Percentiles rank a stretch among this genome's conserved stretches.
Conservation (phyloP, 2,113 vertebrate genomes). For the Dicentrarchus labrax region DNA sequence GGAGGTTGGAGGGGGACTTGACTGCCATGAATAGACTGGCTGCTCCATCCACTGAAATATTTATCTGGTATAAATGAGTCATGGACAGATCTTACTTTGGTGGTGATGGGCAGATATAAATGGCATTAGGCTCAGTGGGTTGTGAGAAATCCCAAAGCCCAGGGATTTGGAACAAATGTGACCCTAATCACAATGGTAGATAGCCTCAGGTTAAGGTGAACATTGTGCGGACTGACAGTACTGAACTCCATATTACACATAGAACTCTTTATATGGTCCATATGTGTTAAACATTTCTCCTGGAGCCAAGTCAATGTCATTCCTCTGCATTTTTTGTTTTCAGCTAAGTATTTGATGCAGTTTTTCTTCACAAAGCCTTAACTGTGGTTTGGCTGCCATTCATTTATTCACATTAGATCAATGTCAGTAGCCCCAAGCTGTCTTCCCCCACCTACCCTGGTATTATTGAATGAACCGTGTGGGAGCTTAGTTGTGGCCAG, state of each 20-base stretch:
- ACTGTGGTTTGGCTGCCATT: constrained; percentile 48
- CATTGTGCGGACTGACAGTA: constrained; percentile 9
- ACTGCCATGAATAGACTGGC: constrained; percentile 70
- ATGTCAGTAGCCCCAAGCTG: constrained; percentile 51
- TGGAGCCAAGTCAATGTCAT: neutral
- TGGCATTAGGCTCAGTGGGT: constrained; percentile 41
- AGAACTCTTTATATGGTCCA: neutral
- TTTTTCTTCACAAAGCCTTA: constrained; percentile 39
- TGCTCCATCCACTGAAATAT: constrained; percentile 76
- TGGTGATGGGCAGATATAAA: constrained; percentile 56
- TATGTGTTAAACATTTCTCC: neutral
- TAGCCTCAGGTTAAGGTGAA: constrained; percentile 17
- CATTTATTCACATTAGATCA: constrained; percentile 55
- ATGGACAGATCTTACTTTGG: constrained; percentile 69
- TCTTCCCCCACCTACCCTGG: constrained; percentile 25
- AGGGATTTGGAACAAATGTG: constrained; percentile 41
- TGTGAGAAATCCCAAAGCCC: constrained; percentile 30
- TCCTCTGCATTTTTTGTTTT: constrained; percentile 2
- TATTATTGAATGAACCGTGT: constrained; percentile 69
- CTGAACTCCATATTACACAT: neutral
- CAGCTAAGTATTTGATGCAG: constrained; percentile 8
- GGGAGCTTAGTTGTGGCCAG: constrained; percentile 41
- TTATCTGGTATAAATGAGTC: constrained; percentile 76
- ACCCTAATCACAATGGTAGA: constrained; percentile 33
- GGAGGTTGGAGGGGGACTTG: constrained; percentile 16